Evolutionary conservation across 2,113 vertebrate species (phyloP).

Genomic region (Probosciger aterrimus): DNA sequence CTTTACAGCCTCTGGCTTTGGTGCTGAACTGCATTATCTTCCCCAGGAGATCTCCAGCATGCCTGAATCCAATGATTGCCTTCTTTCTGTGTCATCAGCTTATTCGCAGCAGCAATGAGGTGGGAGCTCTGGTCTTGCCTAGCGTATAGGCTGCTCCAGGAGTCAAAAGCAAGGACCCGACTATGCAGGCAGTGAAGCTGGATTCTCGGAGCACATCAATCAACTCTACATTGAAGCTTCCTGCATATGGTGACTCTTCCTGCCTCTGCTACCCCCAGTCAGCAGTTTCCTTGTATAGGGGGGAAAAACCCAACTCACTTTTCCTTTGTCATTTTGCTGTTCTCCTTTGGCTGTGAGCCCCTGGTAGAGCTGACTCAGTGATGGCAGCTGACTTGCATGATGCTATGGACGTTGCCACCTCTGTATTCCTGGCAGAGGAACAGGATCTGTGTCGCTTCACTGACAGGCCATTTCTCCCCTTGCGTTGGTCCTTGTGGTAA

Average conservation of each 20-base stretch:
- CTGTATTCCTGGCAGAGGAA: background rate
- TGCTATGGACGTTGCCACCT: background rate
- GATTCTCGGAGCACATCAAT: background rate
- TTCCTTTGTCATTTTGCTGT: background rate
- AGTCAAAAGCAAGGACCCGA: background rate
- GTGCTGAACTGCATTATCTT: background rate
- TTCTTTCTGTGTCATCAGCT: background rate
- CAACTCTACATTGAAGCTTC: background rate
- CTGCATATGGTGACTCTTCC: background rate
- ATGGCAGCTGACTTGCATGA: background rate
- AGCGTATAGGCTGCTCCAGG: background rate
- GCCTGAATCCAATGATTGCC: background rate
- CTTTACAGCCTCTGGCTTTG: background rate
- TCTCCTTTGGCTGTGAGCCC: background rate
- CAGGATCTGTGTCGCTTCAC: background rate
- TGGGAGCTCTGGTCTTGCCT: background rate
- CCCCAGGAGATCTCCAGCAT: background rate
- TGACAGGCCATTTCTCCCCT: background rate
- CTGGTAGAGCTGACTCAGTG: background rate
- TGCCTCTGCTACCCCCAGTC: background rate
- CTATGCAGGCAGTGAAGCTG: background rate
- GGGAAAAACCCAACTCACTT: accelerated
- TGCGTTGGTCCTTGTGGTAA: background rate
- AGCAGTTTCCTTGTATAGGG: background rate
- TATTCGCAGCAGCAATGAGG: background rate